Conservation (phyloP, 2,113 vertebrate genomes). For the Hemibagrus wyckioides region DNA sequence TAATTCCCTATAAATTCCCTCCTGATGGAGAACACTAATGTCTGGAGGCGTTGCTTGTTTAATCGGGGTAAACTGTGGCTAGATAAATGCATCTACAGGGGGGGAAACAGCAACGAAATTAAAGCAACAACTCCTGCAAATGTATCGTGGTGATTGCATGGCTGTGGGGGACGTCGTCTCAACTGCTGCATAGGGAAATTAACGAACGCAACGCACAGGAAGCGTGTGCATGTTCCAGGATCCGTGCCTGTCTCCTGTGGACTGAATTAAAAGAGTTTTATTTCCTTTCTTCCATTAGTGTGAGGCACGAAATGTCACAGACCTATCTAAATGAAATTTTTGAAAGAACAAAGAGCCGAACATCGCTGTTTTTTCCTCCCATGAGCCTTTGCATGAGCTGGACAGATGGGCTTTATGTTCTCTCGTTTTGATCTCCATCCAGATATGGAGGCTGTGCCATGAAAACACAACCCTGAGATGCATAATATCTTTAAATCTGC, state of each 20-base stretch:
- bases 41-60: slow-evolving; percentile 15
- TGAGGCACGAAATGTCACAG: slow-evolving; percentile 28
- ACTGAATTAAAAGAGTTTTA: slow-evolving; percentile 10
- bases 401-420: slow-evolving; percentile 36
- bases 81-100: slow-evolving; percentile 1
- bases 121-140: slow-evolving; percentile 37
- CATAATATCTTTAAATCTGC: not conserved
- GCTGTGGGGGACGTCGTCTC: slow-evolving; percentile 33
- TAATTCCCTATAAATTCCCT: slow-evolving; percentile 21
- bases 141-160: slow-evolving; percentile 5
- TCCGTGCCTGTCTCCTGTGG: not conserved
- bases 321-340: not conserved
- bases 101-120: slow-evolving; percentile 31
- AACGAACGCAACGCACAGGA: not conserved
- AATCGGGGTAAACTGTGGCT: not conserved
- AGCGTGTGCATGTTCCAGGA: not conserved
- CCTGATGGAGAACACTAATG: slow-evolving; percentile 20
- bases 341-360: not conserved
- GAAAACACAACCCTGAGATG: not conserved
- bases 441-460: not conserved
- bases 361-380: not conserved
- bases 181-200: slow-evolving; percentile 33
- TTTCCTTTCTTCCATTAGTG: not conserved
- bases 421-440: slow-evolving; percentile 31
- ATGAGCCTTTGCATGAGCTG: not conserved